Conservation (phyloP, 2,113 vertebrate genomes). For the human (Homo sapiens) region DNA sequence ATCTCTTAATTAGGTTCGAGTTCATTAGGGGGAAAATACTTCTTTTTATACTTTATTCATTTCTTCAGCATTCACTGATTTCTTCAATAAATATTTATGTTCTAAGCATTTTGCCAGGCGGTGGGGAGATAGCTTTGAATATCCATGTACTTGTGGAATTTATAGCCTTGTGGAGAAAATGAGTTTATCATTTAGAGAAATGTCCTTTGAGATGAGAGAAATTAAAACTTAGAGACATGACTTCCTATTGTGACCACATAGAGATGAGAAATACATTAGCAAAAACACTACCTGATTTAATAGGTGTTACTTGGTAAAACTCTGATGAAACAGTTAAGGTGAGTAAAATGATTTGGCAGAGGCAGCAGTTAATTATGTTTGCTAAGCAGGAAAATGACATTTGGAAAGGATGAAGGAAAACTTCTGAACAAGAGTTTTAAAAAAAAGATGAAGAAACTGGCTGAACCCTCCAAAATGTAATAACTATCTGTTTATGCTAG, state of each 20-base stretch:
- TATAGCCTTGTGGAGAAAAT: not conserved
- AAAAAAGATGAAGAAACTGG: not conserved
- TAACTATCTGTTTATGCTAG: not conserved
- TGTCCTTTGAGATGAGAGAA: not conserved
- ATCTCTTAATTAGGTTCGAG: not conserved
- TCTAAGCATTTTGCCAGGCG: not conserved
- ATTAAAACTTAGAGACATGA: constrained; percentile 29
- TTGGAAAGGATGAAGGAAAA: not conserved
- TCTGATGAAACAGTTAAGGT: not conserved
- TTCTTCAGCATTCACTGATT: not conserved
- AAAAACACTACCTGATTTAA: not conserved
- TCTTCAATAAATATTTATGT: constrained; percentile 20
- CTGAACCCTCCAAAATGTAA: not conserved
- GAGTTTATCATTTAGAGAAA: not conserved
- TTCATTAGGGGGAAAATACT: not conserved
- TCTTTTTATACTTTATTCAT: not conserved
- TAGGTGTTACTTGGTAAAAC: not conserved
- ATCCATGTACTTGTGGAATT: not conserved
- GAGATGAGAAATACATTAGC: constrained; percentile 1
- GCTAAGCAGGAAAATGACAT: constrained; percentile 8
- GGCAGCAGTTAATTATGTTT: not conserved
- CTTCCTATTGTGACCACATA: not conserved
- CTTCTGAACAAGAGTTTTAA: not conserved
- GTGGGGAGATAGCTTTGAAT: not conserved
- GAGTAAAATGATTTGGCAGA: not conserved